A percentile compares a stretch with the other conserved stretches of the same genome.
Evolutionary conservation across 1,140 invertebrate genomes (phyloP).

Genomic region (Cyclina sinensis): DNA sequence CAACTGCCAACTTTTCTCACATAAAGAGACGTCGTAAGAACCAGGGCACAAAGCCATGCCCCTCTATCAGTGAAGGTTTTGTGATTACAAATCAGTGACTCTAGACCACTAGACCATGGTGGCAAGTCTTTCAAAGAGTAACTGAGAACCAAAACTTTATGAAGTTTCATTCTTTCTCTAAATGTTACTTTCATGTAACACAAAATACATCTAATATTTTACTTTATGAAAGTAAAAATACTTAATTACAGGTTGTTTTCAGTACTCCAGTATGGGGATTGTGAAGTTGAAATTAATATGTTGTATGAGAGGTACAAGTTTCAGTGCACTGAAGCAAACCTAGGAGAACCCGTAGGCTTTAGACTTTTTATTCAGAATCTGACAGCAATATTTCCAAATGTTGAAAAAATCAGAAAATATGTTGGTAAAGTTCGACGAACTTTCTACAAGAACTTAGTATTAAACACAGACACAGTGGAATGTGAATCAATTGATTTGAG

Average conservation of each 20-base stretch:
- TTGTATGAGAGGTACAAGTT: conserved; percentile 4
- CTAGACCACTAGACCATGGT: no score
- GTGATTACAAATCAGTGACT: no score
- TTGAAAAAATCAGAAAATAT: neutral
- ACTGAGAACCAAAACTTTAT: no score
- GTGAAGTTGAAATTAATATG: neutral
- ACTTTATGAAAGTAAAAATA: no score
- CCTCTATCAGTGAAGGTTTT: no score
- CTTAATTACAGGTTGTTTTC: conserved; percentile 12
- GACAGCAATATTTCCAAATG: neutral
- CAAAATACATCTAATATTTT: no score
- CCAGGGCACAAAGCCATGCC: no score
- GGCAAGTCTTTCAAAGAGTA: no score
- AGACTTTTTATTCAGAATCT: neutral
- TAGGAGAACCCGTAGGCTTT: neutral
- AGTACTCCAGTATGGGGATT: neutral
- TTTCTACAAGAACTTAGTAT: neutral
- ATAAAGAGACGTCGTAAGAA: no score
- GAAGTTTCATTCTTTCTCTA: no score
- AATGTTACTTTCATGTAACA: no score
- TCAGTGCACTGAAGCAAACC: neutral
- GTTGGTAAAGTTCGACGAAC: neutral
- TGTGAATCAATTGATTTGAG: neutral
- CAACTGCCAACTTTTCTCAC: no score
- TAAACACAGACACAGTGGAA: neutral